phyloP scores from a whole-genome alignment of 35 echinoderm and acorn worm genomes.

The Patiria miniata region DNA sequence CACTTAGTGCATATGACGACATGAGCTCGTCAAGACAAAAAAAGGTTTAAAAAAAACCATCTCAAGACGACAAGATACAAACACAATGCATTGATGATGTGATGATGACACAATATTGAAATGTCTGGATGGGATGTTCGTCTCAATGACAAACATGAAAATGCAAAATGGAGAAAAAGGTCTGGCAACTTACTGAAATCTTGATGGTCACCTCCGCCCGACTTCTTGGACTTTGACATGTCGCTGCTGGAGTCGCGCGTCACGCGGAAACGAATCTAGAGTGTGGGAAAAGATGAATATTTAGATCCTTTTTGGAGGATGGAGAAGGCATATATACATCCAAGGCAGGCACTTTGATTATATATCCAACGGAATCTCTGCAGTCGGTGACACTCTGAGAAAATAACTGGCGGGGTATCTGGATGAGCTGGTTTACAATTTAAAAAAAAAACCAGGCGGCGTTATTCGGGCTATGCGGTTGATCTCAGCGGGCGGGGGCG shows the following conservation, averaged over 20 bases:
- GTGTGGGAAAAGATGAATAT: slow-evolving; percentile 2
- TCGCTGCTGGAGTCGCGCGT: slow-evolving; percentile 39
- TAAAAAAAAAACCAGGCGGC: too few species aligned
- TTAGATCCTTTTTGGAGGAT: not conserved
- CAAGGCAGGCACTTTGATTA: not conserved
- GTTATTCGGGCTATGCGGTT: slow-evolving; percentile 1
- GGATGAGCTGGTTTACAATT: too few species aligned
- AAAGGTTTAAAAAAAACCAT: too few species aligned
- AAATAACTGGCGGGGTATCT: too few species aligned
- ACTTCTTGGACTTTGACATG: slow-evolving; percentile 41
- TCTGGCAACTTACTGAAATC: not conserved
- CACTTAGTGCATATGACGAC: too few species aligned
- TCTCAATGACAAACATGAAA: not conserved
- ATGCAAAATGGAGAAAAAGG: not conserved
- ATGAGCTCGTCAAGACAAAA: too few species aligned
- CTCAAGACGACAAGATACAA: too few species aligned
- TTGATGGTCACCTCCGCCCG: not conserved
- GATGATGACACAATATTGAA: too few species aligned
- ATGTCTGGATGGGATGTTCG: too few species aligned
- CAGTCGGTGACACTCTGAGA: too few species aligned
- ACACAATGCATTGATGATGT: too few species aligned
- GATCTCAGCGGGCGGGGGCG: not conserved
- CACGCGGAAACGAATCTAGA: slow-evolving; percentile 53
- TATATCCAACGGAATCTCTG: too few species aligned
- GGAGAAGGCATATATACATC: not conserved